Base-by-base conservation (phyloP, 2,113 vertebrate genomes). In the Misgurnus anguillicaudatus region DNA sequence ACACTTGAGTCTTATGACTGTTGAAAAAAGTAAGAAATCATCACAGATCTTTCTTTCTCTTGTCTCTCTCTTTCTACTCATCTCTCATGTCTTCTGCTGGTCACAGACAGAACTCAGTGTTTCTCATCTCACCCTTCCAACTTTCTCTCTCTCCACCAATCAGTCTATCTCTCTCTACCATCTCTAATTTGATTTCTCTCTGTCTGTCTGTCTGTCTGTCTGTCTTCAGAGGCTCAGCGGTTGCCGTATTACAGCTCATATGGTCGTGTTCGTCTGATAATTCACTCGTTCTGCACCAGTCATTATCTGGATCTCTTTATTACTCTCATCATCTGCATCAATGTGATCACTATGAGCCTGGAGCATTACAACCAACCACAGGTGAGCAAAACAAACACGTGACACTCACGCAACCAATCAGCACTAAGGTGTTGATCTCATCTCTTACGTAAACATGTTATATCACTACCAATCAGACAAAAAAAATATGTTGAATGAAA, bases 231-330 rank as follows among this genome's bases (percentile, higher is more conserved):
- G 89, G 97, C 97, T 0, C 97, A 98, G 92, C 95, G 95, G 88
- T 87, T 97, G 82, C 97, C 98, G 24, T 99, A 99, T 88, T 98
- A 97, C 10, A 91, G 95, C 6, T 95, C 93, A 11, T 99, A 99
- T 80, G 93, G 96, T 67, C 94, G 89, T n/a, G 87, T 92, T 2
- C 95, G 98, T 36, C 93, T 97, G 84, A 92, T 98, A 82, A 98
- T 99, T 88, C 98, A 99, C 89, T 89, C 95, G 0, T 93, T 98
- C 90, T 99, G 97, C 81, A 99, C 97, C 87, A 98, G 96, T 91
- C 96, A 98, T 93, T 96, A 99, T 87, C 91, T 99, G 93, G 98
- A 99, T 90, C 94, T 99, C 89, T 97, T 95, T 88, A 98, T 99
- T 93, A 99, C 97, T 87, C 96, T 96, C 88, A 96, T 98, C 90